These are phyloP conservation scores for Podarcis siculus DNA, from an alignment of 2,797 vertebrate genomes.

Conservation along the genomic window DNA sequence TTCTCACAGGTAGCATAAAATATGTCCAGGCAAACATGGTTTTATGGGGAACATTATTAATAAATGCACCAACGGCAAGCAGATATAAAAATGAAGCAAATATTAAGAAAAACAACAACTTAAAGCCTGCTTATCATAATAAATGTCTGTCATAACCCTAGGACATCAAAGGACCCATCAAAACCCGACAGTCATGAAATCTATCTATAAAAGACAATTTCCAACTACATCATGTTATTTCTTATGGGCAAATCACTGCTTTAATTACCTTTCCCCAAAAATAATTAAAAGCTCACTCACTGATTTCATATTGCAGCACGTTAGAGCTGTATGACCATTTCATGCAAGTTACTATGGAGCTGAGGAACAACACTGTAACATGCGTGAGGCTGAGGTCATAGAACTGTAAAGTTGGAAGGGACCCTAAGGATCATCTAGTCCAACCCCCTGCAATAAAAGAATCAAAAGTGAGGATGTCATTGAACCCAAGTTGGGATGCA, in stretches of 20 bases:
- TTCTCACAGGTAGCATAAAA: not conserved
- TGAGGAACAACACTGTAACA: not conserved
- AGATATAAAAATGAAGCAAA: slow-evolving; percentile 11
- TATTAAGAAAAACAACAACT: slow-evolving; percentile 17
- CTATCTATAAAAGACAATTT: not conserved
- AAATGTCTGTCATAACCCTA: not conserved
- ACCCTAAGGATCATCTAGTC: too few relatives aligned
- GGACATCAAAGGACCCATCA: slow-evolving; percentile 17
- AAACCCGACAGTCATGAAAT: accelerated
- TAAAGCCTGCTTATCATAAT: slow-evolving; percentile 9
- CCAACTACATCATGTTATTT: not conserved
- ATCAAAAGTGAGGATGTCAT: too few relatives aligned
- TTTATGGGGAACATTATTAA: not conserved
- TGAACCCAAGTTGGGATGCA: not conserved
- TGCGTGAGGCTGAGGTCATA: not conserved
- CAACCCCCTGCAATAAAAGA: too few relatives aligned
- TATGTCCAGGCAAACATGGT: not conserved
- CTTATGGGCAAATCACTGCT: not conserved
- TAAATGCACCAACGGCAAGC: not conserved
- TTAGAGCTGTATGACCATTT: not conserved
- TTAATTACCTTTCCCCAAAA: slow-evolving; percentile 13
- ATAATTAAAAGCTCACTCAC: not conserved
- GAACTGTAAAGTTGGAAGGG: not conserved
- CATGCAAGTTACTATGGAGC: not conserved
- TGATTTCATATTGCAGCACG: not conserved